Base-by-base conservation (phyloP, 2,113 vertebrate genomes). In the Polypterus senegalus region DNA sequence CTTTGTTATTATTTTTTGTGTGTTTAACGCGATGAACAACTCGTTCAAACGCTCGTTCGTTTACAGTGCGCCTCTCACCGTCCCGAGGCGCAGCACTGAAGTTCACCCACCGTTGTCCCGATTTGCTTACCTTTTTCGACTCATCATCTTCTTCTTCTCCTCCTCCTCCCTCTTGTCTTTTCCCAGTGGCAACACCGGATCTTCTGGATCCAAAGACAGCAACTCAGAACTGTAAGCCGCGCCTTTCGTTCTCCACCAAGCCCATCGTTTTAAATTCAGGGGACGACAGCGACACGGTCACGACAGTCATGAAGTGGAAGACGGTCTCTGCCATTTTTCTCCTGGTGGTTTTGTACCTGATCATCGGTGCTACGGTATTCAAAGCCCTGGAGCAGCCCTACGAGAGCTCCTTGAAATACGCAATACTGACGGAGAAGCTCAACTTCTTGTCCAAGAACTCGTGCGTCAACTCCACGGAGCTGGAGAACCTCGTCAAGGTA, bases 301-400 rank as follows among this genome's bases (percentile, higher is more conserved):
- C 86, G 59, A 97, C 88, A 61, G 95, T 97, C 75, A 99, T 99
- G 96, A 93, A 97, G 87, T 98, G 96, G 96, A 99, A 99, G 84
- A 99, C 95, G 0, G 94, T 98, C 60, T 92, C 92, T 9, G 94
- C 91, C 67, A 93, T 97, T 75, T 98, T 99, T 79, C 85, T 97
- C 74, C 77, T 99, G 83, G 96, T 99, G 63, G 94, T 99, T 55
- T 78, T 97, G 10, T 98, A 98, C 71, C 85, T 99, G 66, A 92
- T 99, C 69, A 86, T 98, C 1, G 96, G 96, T 66, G 96, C 94
- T 48, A 93, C 90, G 0, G 96, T 99, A 62, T 99, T 99, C 86
- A 91, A 86, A 76, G 92, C 91, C 0, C 73, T 99, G 85, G 96
- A 99, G 71, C 93, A 98, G 75, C 94, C 94, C 8, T 78, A 94